Conservation (phyloP, 2,888 invertebrate genomes). For the Tricholauxania praeusta region DNA sequence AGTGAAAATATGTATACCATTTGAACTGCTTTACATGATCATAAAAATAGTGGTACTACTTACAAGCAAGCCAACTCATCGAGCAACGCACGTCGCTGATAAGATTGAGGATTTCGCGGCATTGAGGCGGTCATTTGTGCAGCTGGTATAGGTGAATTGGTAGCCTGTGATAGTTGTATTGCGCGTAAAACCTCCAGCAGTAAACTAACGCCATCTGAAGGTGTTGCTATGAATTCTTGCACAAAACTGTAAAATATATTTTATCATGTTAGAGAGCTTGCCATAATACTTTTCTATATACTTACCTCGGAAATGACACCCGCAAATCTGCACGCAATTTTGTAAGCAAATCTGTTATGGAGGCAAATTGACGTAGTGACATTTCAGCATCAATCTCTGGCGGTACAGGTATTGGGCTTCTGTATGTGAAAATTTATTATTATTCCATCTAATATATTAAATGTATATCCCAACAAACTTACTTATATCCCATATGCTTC, state of each 20-base stretch:
- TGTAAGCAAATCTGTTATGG: conserved; percentile 87
- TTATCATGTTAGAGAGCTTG: not conserved
- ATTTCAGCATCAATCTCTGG: conserved; percentile 79
- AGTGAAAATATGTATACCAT: no score
- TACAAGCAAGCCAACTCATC: conserved; percentile 89
- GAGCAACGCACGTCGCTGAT: conserved; percentile 80
- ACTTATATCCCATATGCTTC: conserved; percentile 67
- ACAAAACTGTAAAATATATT: conserved; percentile 79
- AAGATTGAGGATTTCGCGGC: conserved; percentile 74
- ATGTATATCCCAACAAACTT: conserved; percentile 37
- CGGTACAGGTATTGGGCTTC: conserved; percentile 78
- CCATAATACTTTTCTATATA: not conserved
- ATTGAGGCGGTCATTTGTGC: conserved; percentile 63
- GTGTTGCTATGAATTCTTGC: conserved; percentile 90
- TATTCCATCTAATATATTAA: not conserved
- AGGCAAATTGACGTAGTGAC: conserved; percentile 88
- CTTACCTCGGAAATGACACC: conserved; percentile 88
- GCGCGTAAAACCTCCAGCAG: conserved; percentile 87
- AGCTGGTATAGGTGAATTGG: conserved; percentile 66
- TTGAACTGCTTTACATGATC: not conserved
- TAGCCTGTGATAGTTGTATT: conserved; percentile 84
- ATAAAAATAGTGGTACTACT: conserved; percentile 58
- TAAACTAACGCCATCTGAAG: conserved; percentile 87
- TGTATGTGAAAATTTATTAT: conserved; percentile 51
- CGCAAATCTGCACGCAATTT: conserved; percentile 88